Conservation (phyloP, 2,797 vertebrate species). For the Loris lydekkerianus region DNA sequence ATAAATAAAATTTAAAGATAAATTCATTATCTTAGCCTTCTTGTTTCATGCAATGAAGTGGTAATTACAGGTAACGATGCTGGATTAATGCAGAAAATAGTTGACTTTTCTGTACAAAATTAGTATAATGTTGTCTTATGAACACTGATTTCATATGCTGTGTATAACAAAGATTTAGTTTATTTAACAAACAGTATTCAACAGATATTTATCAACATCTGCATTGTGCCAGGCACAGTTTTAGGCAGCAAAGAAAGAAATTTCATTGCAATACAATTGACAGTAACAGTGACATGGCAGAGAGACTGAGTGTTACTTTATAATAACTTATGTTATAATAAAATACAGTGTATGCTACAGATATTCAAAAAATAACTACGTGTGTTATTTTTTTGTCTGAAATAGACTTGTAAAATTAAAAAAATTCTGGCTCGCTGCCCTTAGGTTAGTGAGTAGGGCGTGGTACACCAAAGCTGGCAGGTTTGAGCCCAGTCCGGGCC, state of each 20-base stretch:
- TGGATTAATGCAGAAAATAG: not conserved
- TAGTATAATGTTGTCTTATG: not conserved
- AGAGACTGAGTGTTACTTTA: not conserved
- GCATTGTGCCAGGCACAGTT: not conserved
- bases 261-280: not conserved
- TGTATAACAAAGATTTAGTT: not conserved
- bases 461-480: no score
- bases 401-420: not conserved
- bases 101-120: not conserved
- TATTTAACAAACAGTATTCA: not conserved
- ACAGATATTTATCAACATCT: not conserved
- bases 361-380: not conserved
- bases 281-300: not conserved
- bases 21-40: not conserved
- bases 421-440: no score
- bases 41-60: not conserved
- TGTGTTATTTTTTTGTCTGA: not conserved
- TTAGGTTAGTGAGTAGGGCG: no score
- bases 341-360: not conserved
- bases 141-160: not conserved
- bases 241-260: not conserved
- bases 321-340: not conserved
- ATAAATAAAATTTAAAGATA: no score
- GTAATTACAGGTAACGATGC: not conserved
- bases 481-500: no score